Percentiles rank a stretch among this genome's conserved stretches.
phyloP scores from a whole-genome alignment of 2,888 invertebrate genomes.

The Microplitis manilae region DNA sequence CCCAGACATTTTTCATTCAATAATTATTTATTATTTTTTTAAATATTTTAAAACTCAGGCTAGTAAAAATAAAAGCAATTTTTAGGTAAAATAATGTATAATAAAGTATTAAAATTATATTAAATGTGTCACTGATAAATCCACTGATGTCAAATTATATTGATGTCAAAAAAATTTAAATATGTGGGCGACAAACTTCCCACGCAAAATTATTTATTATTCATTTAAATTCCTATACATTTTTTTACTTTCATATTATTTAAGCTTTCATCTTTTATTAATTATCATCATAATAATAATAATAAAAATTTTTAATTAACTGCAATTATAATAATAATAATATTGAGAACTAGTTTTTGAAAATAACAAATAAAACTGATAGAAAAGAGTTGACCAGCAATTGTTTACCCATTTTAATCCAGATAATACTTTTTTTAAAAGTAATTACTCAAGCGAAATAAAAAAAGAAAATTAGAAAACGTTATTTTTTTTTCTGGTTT shows the following conservation, averaged over 20 bases:
- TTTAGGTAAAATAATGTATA: background rate
- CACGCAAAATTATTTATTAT: background rate
- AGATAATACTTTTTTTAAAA: background rate
- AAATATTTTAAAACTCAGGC: background rate
- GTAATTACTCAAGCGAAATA: background rate
- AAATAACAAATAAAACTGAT: background rate
- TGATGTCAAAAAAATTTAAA: background rate
- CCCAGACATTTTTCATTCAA: slow-evolving; percentile 14
- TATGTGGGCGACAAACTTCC: background rate
- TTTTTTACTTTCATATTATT: background rate
- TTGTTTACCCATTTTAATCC: background rate
- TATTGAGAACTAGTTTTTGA: background rate
- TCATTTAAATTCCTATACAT: background rate
- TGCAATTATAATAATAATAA: background rate
- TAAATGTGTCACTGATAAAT: background rate
- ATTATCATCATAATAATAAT: background rate
- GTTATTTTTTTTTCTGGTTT: background rate
- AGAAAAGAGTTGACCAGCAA: background rate
- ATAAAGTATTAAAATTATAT: background rate
- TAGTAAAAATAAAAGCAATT: background rate
- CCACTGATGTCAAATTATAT: background rate
- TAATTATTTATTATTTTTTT: background rate
- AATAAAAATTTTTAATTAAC: background rate
- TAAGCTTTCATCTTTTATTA: background rate
- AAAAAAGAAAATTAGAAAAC: slow-evolving; percentile 1